Evolutionary conservation across 2,797 vertebrate genomes (phyloP).

Genomic region (Myotis myotis): DNA sequence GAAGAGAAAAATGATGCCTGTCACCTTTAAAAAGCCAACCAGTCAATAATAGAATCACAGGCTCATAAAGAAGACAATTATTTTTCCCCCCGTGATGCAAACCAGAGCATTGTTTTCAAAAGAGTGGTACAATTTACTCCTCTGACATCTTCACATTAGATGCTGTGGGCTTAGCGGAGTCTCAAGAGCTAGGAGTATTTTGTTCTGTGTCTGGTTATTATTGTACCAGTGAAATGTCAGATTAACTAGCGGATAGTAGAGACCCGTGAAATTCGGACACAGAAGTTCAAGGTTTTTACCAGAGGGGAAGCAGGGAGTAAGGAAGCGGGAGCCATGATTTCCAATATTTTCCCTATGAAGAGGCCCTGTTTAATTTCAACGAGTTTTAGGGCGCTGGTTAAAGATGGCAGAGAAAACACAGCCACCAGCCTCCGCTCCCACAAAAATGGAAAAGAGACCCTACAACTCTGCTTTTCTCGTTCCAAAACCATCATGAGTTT

Average conservation of each 20-base stretch:
- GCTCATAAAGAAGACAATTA: conserved; percentile 53
- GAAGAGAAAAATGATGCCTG: conserved; percentile 73
- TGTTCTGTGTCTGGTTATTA: not conserved
- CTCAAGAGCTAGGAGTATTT: not conserved
- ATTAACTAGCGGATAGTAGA: not conserved
- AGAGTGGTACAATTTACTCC: not conserved
- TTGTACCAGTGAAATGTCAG: not conserved
- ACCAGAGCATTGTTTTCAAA: not conserved
- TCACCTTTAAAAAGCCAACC: conserved; percentile 63
- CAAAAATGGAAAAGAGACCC: not conserved
- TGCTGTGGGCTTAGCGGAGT: not conserved
- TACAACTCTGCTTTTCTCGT: not conserved
- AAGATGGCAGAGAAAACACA: too few relatives aligned
- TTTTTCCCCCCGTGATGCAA: not conserved
- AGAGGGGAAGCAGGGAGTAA: not conserved
- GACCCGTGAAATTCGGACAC: not conserved
- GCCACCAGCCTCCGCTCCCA: too few relatives aligned
- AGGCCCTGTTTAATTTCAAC: too few relatives aligned
- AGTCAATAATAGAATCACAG: conserved; percentile 59
- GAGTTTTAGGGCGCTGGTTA: too few relatives aligned
- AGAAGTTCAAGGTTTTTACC: not conserved
- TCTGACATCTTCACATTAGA: not conserved
- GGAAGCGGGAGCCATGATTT: not conserved
- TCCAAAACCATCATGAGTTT: not conserved
- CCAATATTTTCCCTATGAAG: not conserved